Evolutionary conservation across 2,888 invertebrate genomes (phyloP).

Genomic region (Acrobasis consociella): DNA sequence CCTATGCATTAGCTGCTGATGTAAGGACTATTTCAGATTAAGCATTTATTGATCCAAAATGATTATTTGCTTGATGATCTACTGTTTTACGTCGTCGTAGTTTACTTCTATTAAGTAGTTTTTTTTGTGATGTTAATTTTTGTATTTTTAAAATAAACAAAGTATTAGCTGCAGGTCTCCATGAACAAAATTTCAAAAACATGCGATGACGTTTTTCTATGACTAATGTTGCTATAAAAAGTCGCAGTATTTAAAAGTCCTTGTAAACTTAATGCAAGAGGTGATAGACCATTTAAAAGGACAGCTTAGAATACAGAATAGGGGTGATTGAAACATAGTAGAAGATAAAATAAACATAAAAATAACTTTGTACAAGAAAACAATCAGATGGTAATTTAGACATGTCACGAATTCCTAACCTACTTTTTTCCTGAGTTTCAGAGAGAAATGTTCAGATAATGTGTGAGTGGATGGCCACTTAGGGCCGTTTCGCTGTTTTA

Average conservation of each 20-base stretch:
- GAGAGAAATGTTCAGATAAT: background rate
- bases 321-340: background rate
- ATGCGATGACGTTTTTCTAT: too few relatives aligned
- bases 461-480: constrained; percentile 6
- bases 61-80: too few relatives aligned
- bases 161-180: too few relatives aligned
- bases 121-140: too few relatives aligned
- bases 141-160: too few relatives aligned
- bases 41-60: too few relatives aligned
- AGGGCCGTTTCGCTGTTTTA: constrained; percentile 9
- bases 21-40: too few relatives aligned
- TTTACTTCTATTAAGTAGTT: too few relatives aligned
- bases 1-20: too few relatives aligned
- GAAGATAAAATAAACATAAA: constrained; percentile 3
- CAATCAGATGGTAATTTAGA: background rate
- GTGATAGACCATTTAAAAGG: constrained; percentile 22
- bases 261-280: constrained; percentile 10
- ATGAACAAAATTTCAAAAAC: too few relatives aligned
- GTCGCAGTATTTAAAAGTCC: background rate
- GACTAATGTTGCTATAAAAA: background rate
- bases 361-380: background rate
- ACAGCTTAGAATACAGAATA: constrained; percentile 12
- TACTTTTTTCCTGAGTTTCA: background rate
- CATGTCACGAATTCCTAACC: background rate
- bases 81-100: too few relatives aligned